phyloP scores from a whole-genome alignment of 2,888 invertebrate species.

The Apamea anceps region DNA sequence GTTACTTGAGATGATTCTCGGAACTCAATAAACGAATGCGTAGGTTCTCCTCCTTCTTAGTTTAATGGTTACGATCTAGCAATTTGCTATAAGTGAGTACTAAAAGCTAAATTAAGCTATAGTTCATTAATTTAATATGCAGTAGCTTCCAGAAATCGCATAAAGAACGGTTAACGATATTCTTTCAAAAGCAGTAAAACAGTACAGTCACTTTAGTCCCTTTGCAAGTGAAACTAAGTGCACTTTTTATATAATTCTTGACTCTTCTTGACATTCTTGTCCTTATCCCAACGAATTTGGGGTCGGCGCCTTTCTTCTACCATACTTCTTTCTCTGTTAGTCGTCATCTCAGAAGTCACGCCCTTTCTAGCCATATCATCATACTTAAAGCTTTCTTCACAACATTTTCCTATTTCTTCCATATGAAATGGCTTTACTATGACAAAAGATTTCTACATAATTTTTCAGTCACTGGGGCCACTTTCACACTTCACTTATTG shows the following conservation, averaged over 20 bases:
- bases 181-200: background rate
- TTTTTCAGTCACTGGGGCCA: background rate
- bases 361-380: background rate
- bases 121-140: background rate
- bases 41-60: slow-evolving; percentile 31
- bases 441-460: background rate
- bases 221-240: background rate
- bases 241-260: background rate
- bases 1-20: slow-evolving; percentile 46
- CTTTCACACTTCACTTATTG: background rate
- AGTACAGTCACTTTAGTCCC: too few species aligned
- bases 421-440: background rate
- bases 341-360: background rate
- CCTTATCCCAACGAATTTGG: background rate
- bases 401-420: background rate
- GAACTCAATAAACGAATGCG: slow-evolving; percentile 44
- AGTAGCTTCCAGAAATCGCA: background rate
- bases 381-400: background rate
- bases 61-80: slow-evolving; percentile 38
- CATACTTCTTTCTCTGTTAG: background rate
- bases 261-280: background rate
- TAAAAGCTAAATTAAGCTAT: slow-evolving; percentile 34
- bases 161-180: background rate
- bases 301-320: background rate
- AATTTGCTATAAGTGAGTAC: slow-evolving; percentile 35